Evolutionary conservation across 2,113 vertebrate genomes (phyloP).

Genomic region (Ancistrus triradiatus): DNA sequence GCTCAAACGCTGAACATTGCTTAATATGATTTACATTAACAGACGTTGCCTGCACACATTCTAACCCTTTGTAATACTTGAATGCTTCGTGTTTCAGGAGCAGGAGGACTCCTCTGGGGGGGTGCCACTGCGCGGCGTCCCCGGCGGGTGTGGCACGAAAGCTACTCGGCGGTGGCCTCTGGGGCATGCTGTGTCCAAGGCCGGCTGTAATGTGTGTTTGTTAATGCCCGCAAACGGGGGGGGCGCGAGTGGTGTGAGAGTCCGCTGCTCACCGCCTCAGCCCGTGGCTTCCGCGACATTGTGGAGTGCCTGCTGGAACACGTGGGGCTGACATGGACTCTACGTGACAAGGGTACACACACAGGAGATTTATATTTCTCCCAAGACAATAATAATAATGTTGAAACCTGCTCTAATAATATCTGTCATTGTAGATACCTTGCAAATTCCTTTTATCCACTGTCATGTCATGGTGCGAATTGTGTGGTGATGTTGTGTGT

Average conservation of each 20-base stretch:
- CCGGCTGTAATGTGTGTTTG: slow-evolving; percentile 78
- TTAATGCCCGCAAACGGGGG: slow-evolving; percentile 86
- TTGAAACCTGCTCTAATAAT: too few relatives aligned
- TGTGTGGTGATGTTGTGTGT: too few relatives aligned
- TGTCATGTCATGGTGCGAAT: too few relatives aligned
- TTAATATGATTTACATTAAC: too few relatives aligned
- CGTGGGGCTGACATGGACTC: slow-evolving; percentile 78
- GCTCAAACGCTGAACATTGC: too few relatives aligned
- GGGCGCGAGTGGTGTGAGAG: too few relatives aligned
- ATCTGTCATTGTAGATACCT: too few relatives aligned
- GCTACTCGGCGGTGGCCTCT: slow-evolving; percentile 88
- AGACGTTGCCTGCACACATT: too few relatives aligned
- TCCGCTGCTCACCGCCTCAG: slow-evolving; percentile 86
- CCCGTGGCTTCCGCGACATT: slow-evolving; percentile 91
- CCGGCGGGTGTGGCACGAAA: too few relatives aligned
- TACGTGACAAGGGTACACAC: slow-evolving; percentile 74
- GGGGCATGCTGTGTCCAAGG: slow-evolving; percentile 80
- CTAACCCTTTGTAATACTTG: too few relatives aligned
- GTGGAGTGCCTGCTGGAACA: slow-evolving; percentile 89
- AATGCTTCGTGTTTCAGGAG: slow-evolving; percentile 74
- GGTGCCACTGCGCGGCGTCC: slow-evolving; percentile 93
- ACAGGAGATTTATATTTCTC: neutral
- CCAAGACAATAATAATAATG: too few relatives aligned
- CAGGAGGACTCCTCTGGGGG: slow-evolving; percentile 90
- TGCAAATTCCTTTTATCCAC: too few relatives aligned